phyloP scores from a whole-genome alignment of 2,797 vertebrate genomes.

The Sarcophilus harrisii region DNA sequence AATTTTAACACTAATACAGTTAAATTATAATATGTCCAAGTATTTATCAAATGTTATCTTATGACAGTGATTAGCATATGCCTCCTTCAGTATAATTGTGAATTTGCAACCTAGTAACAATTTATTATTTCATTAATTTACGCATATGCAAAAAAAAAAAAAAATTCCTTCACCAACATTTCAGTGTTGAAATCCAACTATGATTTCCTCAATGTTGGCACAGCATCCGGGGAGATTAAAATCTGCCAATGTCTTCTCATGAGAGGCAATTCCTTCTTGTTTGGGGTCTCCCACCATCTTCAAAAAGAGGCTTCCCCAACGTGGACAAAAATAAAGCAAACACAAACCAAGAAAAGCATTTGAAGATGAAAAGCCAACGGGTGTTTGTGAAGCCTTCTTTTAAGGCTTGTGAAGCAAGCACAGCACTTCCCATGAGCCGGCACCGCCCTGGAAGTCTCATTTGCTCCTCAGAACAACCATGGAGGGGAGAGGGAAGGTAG shows the following conservation, averaged over 20 bases:
- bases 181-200: not conserved
- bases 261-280: not conserved
- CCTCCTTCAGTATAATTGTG: slow-evolving; percentile 4
- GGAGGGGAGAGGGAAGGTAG: not conserved
- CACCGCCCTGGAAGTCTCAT: not conserved
- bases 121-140: slow-evolving; percentile 48
- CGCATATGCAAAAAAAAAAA: not conserved
- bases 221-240: not conserved
- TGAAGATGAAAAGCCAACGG: not conserved
- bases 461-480: not conserved
- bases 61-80: not conserved
- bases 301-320: not conserved
- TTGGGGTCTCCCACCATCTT: not conserved
- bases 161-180: not conserved
- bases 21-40: slow-evolving; percentile 46
- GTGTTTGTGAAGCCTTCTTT: not conserved
- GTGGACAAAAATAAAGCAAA: not conserved
- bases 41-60: slow-evolving; percentile 51
- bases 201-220: not conserved
- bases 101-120: slow-evolving; percentile 10
- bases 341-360: not conserved
- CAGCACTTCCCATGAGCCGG: not conserved
- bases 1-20: slow-evolving; percentile 51
- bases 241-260: not conserved
- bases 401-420: not conserved